Evolutionary conservation across 2,888 invertebrate species (phyloP).

Genomic region (Allophyes oxyacanthae): DNA sequence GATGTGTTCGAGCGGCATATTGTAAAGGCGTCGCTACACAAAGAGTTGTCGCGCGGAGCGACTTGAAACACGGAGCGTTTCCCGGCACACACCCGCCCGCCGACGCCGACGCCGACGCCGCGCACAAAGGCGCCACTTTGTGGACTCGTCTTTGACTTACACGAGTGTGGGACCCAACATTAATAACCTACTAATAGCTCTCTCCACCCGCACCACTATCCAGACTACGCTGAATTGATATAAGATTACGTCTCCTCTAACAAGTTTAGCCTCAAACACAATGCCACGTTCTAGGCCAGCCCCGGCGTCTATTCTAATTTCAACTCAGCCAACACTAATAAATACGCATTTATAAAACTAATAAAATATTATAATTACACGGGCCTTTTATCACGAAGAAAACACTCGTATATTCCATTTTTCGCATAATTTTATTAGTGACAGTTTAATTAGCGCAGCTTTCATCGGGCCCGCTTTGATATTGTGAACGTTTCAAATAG

Average conservation of each 20-base stretch:
- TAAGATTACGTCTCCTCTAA: slow-evolving; percentile 38
- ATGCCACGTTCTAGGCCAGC: slow-evolving; percentile 20
- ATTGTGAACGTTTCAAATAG: slow-evolving; percentile 88
- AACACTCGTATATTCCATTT: slow-evolving; percentile 82
- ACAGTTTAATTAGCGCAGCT: slow-evolving; percentile 89
- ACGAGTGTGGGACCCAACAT: slow-evolving; percentile 81
- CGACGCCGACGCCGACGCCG: slow-evolving; percentile 62
- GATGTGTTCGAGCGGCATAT: slow-evolving; percentile 59
- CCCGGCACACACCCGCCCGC: slow-evolving; percentile 47
- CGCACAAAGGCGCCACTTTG: slow-evolving; percentile 86
- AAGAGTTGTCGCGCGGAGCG: slow-evolving; percentile 78
- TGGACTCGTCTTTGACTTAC: slow-evolving; percentile 82
- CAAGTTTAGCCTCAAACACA: slow-evolving; percentile 35
- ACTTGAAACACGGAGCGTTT: slow-evolving; percentile 68
- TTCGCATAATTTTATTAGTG: slow-evolving; percentile 88
- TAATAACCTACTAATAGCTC: slow-evolving; percentile 84
- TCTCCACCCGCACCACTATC: slow-evolving; percentile 46
- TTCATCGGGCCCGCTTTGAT: slow-evolving; percentile 86
- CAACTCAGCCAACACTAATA: slow-evolving; percentile 20
- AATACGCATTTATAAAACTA: slow-evolving; percentile 37
- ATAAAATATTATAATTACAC: slow-evolving; percentile 64
- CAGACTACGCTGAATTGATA: slow-evolving; percentile 45
- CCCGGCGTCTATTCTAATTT: slow-evolving; percentile 12
- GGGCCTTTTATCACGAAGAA: slow-evolving; percentile 71
- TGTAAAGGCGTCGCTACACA: slow-evolving; percentile 78